phyloP scores from a whole-genome alignment of 2,113 vertebrate genomes.

The Pedionomus torquatus region DNA sequence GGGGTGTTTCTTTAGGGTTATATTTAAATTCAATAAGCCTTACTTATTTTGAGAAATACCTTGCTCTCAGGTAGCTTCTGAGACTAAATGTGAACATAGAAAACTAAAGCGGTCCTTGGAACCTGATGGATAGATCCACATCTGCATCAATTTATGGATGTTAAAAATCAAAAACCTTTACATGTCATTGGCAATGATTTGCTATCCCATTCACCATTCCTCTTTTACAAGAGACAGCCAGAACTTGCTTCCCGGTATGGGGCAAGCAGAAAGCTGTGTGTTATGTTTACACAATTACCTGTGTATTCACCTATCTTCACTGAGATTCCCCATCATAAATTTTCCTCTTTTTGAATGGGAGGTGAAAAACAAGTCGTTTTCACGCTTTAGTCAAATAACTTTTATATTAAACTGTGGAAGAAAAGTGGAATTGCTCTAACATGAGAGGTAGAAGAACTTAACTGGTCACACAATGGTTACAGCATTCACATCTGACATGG shows the following conservation, averaged over 20 bases:
- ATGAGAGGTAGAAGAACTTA: neutral
- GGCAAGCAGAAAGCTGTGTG: neutral
- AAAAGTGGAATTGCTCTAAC: neutral
- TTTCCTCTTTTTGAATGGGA: neutral
- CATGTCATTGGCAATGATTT: neutral
- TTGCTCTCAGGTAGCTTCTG: neutral
- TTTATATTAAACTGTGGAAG: neutral
- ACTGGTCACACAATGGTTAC: neutral
- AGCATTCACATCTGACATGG: neutral
- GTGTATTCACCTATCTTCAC: neutral
- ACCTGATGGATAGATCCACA: neutral
- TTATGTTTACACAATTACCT: neutral
- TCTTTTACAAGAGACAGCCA: neutral
- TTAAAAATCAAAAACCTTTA: neutral
- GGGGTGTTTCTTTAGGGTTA: neutral
- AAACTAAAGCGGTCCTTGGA: neutral
- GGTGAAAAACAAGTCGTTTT: neutral
- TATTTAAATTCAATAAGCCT: neutral
- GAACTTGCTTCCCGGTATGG: neutral
- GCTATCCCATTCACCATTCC: neutral
- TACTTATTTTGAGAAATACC: neutral
- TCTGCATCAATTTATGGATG: neutral
- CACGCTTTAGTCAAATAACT: neutral
- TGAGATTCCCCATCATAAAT: neutral
- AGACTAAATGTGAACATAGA: neutral